These are phyloP conservation scores for Sebastes trivittatus DNA, from an alignment of 2,797 vertebrate species.

Conservation along the genomic window DNA sequence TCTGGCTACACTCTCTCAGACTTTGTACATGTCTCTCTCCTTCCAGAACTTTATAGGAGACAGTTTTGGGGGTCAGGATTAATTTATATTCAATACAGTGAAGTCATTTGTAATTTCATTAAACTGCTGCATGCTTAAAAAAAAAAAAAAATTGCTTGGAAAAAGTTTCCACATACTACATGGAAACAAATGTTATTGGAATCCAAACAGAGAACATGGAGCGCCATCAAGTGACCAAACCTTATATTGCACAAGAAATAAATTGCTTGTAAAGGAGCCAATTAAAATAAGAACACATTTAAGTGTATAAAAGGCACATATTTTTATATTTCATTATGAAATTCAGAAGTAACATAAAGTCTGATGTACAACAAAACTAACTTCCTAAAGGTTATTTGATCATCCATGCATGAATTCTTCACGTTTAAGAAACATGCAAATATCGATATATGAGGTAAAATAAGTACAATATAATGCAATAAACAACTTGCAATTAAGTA, in stretches of 20 bases:
- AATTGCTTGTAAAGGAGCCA: background rate
- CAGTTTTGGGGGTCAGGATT: background rate
- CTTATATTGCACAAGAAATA: slow-evolving; percentile 14
- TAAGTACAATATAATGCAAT: background rate
- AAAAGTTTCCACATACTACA: background rate
- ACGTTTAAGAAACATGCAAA: background rate
- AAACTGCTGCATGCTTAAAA: background rate
- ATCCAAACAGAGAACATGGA: slow-evolving; percentile 7
- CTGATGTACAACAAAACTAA: background rate
- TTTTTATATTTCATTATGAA: background rate
- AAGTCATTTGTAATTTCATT: background rate
- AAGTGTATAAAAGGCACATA: background rate
- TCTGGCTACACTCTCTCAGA: background rate
- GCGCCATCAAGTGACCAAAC: slow-evolving; percentile 62
- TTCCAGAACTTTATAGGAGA: background rate
- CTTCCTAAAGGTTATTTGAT: background rate
- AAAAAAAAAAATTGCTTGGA: too few relatives aligned
- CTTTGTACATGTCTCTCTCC: background rate
- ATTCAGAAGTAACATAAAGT: background rate
- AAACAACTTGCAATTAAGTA: background rate
- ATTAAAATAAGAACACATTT: background rate
- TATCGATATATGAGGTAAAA: background rate
- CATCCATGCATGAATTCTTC: background rate
- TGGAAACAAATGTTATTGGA: background rate
- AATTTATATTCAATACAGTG: background rate